Base-by-base conservation (phyloP, 2,888 invertebrate genomes). In the Galerucella calmariensis region DNA sequence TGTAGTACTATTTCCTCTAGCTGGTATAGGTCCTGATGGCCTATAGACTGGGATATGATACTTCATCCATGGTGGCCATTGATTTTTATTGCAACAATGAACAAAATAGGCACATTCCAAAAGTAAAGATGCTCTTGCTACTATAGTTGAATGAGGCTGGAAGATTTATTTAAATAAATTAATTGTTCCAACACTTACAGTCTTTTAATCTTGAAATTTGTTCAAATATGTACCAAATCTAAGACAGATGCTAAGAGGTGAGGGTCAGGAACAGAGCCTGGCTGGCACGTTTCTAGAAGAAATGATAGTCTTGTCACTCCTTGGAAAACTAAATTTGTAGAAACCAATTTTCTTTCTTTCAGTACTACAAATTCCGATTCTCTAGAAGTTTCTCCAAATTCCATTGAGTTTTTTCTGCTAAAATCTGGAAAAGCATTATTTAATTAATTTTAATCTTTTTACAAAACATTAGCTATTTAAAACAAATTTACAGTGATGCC, bases 31-130 rank as follows among this genome's bases (percentile, higher is more conserved):
- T 51, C 93, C 93, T 1, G 92, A 93, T 0, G 92, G 92, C 63
- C 94, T 89, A 84, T 93, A 94, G 84, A 94, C 91, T 9, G 94
- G 92, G 77, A 93, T 89, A 84, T 94, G 95, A 10, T 96, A 92
- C 87, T 97, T 97, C 92, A 98, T 95, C 98, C 99, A 99, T 72
- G 94, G 92, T 0, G 99, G 99, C 99, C 99, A 99, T 81, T 97
- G 97, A 0, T 98, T 98, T 85, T 96, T 96, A 87, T 99, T 99
- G 87, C 99, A 99, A 79, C 96, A 93, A 85, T 99, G 98, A 2
- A 99, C 98, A 81, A 99, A 95, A 86, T 98, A 94, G 0, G 98
- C 95, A 86, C 98, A 98, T 88, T 99, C 99, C 76, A 99, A 87
- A 9, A 99, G 88, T 70, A 99, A 91, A 0, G 96, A 94, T 4